Conservation (phyloP, 2,113 vertebrate species). For the Enhydra lutris region DNA sequence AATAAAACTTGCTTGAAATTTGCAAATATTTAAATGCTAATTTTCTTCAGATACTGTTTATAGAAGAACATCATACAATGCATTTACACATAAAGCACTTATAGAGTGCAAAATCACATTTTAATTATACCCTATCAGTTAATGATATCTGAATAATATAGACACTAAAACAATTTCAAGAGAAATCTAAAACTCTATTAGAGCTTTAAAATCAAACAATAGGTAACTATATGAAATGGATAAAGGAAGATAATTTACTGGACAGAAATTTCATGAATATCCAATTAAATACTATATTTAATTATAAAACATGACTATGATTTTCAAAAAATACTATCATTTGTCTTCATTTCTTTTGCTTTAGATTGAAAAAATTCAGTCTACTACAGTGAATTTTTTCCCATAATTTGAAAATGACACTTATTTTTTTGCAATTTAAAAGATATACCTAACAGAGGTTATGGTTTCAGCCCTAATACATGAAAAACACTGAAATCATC, state of each 20-base stretch:
- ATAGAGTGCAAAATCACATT: background rate
- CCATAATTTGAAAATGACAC: background rate
- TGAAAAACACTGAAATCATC: background rate
- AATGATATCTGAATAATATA: background rate
- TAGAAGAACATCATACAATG: background rate
- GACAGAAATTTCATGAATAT: background rate
- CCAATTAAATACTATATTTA: background rate
- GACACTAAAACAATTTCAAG: background rate
- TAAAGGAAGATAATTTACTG: background rate
- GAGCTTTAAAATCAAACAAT: background rate
- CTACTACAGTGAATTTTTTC: background rate
- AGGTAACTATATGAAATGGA: background rate
- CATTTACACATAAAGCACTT: background rate
- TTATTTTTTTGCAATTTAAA: background rate
- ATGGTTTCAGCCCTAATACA: background rate
- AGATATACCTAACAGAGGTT: background rate
- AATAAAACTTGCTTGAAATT: background rate
- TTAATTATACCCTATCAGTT: background rate
- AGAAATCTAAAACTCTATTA: background rate
- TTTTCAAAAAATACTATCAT: background rate
- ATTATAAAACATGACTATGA: background rate
- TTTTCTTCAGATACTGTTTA: background rate
- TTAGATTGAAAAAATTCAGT: background rate
- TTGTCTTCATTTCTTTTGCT: background rate
- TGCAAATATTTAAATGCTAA: conserved; percentile 8